Percentiles rank a stretch among this genome's conserved stretches.
These are phyloP conservation scores for Euplexia lucipara DNA, from an alignment of 2,888 invertebrate genomes.

Conservation along the genomic window DNA sequence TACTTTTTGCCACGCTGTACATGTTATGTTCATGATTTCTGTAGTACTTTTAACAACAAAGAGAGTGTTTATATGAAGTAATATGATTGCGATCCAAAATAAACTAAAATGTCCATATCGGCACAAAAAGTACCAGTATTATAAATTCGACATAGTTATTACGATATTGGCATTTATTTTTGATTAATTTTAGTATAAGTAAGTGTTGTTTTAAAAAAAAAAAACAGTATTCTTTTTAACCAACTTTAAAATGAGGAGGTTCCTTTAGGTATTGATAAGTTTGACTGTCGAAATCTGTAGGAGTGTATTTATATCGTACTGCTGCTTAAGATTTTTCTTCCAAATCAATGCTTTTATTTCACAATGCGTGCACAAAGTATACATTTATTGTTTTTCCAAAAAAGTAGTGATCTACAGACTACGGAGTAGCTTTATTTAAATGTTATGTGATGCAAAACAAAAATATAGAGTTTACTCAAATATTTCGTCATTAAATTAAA, in stretches of 20 bases:
- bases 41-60: too few relatives aligned
- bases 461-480: too few relatives aligned
- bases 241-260: not conserved
- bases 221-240: slow-evolving; percentile 35
- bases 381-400: not conserved
- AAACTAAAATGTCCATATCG: not conserved
- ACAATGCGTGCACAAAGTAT: not conserved
- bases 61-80: too few relatives aligned
- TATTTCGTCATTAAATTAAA: not conserved
- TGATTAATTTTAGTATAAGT: slow-evolving; percentile 34
- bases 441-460: not conserved
- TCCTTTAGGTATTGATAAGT: slow-evolving; percentile 19
- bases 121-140: slow-evolving; percentile 50
- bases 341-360: not conserved
- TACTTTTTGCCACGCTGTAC: not conserved
- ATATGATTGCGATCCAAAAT: slow-evolving; percentile 42
- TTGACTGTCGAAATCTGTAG: slow-evolving; percentile 4
- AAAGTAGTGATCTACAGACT: not conserved
- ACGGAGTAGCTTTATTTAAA: not conserved
- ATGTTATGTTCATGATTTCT: not conserved
- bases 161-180: slow-evolving; percentile 54
- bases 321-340: not conserved
- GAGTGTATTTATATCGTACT: slow-evolving; percentile 11
- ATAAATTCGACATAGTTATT: slow-evolving; percentile 32
- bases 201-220: not conserved